Percentiles rank a stretch among this genome's conserved stretches.
Evolutionary conservation across 2,113 vertebrate genomes (phyloP).

Genomic region (Dascyllus trimaculatus): DNA sequence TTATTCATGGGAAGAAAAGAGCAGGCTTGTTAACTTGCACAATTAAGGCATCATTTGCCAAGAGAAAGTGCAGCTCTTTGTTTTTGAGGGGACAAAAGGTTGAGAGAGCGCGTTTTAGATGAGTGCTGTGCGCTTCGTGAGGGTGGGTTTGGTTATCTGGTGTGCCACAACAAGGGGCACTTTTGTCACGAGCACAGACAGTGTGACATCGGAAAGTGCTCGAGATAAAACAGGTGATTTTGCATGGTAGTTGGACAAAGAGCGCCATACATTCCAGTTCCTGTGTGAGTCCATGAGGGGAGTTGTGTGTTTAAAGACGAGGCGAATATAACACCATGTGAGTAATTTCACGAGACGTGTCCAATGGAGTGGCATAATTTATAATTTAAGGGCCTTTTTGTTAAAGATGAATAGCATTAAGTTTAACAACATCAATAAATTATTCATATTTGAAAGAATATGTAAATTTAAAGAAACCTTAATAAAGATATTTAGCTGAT

Average conservation of each 20-base stretch:
- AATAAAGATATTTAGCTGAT: conserved; percentile 23
- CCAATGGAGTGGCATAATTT: conserved; percentile 61
- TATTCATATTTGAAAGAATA: conserved; percentile 64
- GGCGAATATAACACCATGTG: conserved; percentile 56
- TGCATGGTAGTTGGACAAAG: conserved; percentile 81
- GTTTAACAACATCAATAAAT: conserved; percentile 75
- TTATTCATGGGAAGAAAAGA: conserved; percentile 80
- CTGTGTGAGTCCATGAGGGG: conserved; percentile 58
- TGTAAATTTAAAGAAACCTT: conserved; percentile 32
- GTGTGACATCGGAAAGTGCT: conserved; percentile 78
- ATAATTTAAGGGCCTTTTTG: conserved; percentile 66
- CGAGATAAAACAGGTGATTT: conserved; percentile 80
- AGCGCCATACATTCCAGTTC: conserved; percentile 68
- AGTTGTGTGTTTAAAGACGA: conserved; percentile 43
- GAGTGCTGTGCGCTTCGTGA: conserved; percentile 42
- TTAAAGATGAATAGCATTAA: conserved; percentile 67
- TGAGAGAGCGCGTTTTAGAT: conserved; percentile 68
- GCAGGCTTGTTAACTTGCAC: conserved; percentile 84
- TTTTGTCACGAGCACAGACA: conserved; percentile 80
- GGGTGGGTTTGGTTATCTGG: conserved; percentile 72
- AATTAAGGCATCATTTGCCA: conserved; percentile 86
- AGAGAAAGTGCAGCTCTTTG: conserved; percentile 78
- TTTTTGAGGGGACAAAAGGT: conserved; percentile 82
- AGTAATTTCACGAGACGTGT: conserved; percentile 68
- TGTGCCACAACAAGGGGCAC: conserved; percentile 78